Percentiles rank a stretch among this genome's conserved stretches.
Evolutionary conservation across 2,797 vertebrate genomes (phyloP).

Genomic region (Vipera latastei): DNA sequence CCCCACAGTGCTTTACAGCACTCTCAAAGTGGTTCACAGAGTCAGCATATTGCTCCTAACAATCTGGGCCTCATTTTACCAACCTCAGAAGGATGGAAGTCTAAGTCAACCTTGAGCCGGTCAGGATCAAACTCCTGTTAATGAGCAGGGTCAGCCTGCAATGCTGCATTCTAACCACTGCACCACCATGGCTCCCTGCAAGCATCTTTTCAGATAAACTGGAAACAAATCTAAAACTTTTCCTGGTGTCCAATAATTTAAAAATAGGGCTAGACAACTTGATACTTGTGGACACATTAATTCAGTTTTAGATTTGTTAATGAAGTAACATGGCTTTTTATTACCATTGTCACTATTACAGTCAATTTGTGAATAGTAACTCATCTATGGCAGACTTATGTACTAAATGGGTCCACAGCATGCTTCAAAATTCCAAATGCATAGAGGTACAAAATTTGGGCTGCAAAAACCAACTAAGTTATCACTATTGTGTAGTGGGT

Average conservation of each 20-base stretch:
- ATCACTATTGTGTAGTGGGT: too few species aligned
- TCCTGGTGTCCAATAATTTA: not conserved
- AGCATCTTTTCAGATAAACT: rapidly evolving
- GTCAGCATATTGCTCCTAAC: not conserved
- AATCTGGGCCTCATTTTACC: not conserved
- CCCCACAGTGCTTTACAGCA: too few species aligned
- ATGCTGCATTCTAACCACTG: not conserved
- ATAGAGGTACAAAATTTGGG: too few species aligned
- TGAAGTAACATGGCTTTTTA: too few species aligned
- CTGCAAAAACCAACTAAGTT: too few species aligned
- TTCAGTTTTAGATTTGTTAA: not conserved
- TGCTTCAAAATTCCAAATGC: too few species aligned
- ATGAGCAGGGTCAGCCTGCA: not conserved
- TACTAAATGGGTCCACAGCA: too few species aligned
- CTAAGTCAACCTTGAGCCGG: not conserved
- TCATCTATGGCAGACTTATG: too few species aligned
- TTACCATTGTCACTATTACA: too few species aligned
- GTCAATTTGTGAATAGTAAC: too few species aligned
- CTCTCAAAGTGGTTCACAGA: not conserved
- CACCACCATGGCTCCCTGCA: not conserved
- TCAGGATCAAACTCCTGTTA: not conserved
- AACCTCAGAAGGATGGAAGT: not conserved
- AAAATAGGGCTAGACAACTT: not conserved
- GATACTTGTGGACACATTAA: not conserved
- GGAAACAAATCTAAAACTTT: not conserved